Evolutionary conservation across 2,113 vertebrate genomes (phyloP).

Genomic region (Catagonus wagneri): DNA sequence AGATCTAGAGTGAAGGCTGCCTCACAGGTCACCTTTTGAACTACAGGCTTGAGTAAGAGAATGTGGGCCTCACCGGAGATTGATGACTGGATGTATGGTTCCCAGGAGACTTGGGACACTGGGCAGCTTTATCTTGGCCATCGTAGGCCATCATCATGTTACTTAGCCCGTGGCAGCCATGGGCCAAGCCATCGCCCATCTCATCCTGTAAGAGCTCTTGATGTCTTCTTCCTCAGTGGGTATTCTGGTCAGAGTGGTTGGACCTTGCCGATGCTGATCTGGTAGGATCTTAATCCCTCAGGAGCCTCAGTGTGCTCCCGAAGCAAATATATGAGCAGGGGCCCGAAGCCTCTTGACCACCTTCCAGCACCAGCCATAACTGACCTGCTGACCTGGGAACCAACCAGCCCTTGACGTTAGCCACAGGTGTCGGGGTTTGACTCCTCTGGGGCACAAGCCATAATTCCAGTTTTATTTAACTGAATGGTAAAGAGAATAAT

Average conservation of each 20-base stretch:
- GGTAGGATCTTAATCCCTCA: too few relatives aligned
- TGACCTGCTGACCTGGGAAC: neutral
- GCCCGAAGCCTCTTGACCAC: neutral
- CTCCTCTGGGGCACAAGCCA: neutral
- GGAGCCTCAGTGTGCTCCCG: rapidly evolving
- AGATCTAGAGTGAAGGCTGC: rapidly evolving
- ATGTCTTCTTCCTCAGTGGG: neutral
- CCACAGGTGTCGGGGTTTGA: neutral
- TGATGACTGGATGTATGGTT: neutral
- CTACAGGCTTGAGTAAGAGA: neutral
- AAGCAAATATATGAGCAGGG: neutral
- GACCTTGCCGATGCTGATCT: neutral
- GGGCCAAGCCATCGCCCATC: too few relatives aligned
- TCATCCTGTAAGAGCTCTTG: neutral
- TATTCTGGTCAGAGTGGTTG: neutral
- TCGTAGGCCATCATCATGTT: rapidly evolving
- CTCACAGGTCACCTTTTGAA: neutral
- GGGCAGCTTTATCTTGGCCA: rapidly evolving
- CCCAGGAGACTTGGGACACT: too few relatives aligned
- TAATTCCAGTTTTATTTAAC: slow-evolving; percentile 3
- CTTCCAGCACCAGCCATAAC: neutral
- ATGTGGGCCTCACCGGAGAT: rapidly evolving
- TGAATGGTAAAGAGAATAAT: neutral
- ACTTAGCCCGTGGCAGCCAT: too few relatives aligned
- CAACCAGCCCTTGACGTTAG: neutral